Evolutionary conservation across 2,113 vertebrate genomes (phyloP).

Genomic region (Odocoileus virginianus): DNA sequence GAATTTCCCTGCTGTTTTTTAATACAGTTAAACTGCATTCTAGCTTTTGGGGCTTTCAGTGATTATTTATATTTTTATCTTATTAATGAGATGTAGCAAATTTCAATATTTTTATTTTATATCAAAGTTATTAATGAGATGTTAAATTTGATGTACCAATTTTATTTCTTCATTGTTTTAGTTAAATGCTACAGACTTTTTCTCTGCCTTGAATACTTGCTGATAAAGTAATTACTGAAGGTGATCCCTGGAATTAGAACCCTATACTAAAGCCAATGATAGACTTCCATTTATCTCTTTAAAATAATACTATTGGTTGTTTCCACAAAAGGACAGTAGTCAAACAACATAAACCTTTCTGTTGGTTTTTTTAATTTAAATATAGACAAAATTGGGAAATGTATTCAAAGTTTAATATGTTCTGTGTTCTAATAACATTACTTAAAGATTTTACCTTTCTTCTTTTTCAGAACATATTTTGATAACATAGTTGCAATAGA

Average conservation of each 20-base stretch:
- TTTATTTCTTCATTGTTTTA: not conserved
- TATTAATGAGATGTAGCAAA: not conserved
- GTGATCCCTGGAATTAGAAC: not conserved
- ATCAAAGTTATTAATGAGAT: not conserved
- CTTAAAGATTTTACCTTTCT: constrained; percentile 68
- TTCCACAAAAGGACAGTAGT: not conserved
- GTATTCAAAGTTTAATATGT: not conserved
- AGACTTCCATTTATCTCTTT: not conserved
- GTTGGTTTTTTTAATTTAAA: not conserved
- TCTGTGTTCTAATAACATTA: not conserved
- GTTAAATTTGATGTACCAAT: not conserved
- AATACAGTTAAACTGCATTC: not conserved
- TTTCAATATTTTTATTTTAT: not conserved
- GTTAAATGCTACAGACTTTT: not conserved
- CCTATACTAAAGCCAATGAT: not conserved
- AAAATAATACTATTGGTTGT: not conserved
- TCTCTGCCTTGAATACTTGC: not conserved
- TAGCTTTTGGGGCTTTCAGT: not conserved
- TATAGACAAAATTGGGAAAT: not conserved
- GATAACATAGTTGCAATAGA: constrained; percentile 99
- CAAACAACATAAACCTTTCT: not conserved
- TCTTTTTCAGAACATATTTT: constrained; percentile 95
- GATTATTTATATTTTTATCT: not conserved
- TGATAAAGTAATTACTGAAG: not conserved
- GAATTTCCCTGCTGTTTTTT: not conserved